Base-by-base conservation (phyloP, 2,113 vertebrate genomes). In the Onychostoma macrolepis region DNA sequence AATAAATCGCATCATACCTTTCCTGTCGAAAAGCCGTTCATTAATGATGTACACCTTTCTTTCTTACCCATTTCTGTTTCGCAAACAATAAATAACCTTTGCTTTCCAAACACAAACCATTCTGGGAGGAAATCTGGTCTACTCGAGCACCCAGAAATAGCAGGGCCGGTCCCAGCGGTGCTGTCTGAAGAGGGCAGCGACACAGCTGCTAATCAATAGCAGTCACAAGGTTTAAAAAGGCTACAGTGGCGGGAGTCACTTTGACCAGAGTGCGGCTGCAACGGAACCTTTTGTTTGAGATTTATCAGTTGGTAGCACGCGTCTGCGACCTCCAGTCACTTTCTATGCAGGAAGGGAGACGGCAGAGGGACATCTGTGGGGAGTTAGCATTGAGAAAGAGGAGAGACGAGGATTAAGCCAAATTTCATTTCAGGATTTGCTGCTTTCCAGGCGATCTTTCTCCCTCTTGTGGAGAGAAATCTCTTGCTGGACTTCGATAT, bases 121-220 rank as follows among this genome's bases (percentile, higher is more conserved):
- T 36, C 53, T 38, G 63, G 43, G 7, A 83, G 41, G 81, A 83
- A 30, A 83, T 33, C n/a, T 83, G 65, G 65, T 83, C n/a, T 28
- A 48, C 24, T 30, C 12, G 24, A 79, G 84, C 53, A 50, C 3
- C n/a, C 21, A 85, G 84, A 85, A 85, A 38, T 65, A 85, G 58
- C 74, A 36, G 41, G 75, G 38, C 13, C 26, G 10, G 58, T 41
- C 53, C 61, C 75, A 9, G 63, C 21, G 36, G 83, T 78, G 86
- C n/a, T n/a, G 75, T 79, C 61, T 26, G 74, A 50, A 24, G 78
- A 71, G 63, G 61, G 48, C 81, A 87, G 72, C 30, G 69, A 67
- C 17, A 65, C 72, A 36, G 41, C 36, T 24, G 69, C 67, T 85
- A 87, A 89, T 81, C 86, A 80, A 87, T 85, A 24, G 67, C 38